Percentiles rank a stretch among this genome's conserved stretches.
Evolutionary conservation across 2,888 invertebrate species (phyloP).

Genomic region (Calephelis perditalis): DNA sequence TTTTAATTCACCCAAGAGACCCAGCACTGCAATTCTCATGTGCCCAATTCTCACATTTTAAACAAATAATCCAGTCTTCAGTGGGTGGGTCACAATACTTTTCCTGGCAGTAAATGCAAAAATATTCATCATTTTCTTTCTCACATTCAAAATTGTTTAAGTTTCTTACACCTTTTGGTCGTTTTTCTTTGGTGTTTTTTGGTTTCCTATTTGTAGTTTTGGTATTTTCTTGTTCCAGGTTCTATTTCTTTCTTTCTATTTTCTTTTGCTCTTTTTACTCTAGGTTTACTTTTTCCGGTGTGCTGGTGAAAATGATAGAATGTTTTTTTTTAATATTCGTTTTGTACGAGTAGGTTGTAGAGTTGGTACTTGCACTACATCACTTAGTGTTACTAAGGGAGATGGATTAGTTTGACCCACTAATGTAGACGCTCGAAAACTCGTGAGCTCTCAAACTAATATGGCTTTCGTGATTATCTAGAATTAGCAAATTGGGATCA

Average conservation of each 20-base stretch:
- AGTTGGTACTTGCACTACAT: no score
- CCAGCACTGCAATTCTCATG: slow-evolving; percentile 21
- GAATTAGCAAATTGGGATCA: slow-evolving; percentile 11
- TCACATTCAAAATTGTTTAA: slow-evolving; percentile 19
- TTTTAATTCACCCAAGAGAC: no score
- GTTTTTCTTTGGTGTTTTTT: slow-evolving; percentile 18
- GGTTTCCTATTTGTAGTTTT: slow-evolving; percentile 1
- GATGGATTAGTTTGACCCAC: no score
- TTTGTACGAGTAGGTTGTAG: no score
- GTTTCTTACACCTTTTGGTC: slow-evolving; percentile 19
- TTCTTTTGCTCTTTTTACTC: slow-evolving; percentile 19
- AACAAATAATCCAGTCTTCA: slow-evolving; percentile 15
- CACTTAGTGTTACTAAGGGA: no score
- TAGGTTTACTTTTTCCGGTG: slow-evolving; percentile 18
- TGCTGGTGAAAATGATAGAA: slow-evolving; percentile 16
- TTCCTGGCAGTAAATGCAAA: slow-evolving; percentile 21
- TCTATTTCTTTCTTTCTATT: slow-evolving; percentile 2
- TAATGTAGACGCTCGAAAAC: neutral
- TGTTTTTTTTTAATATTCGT: neutral
- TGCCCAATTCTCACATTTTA: slow-evolving; percentile 13
- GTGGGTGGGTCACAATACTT: slow-evolving; percentile 12
- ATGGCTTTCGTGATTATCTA: slow-evolving; percentile 15
- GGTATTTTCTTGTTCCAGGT: neutral
- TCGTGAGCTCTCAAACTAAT: slow-evolving; percentile 15
- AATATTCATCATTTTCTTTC: slow-evolving; percentile 19